Percentiles rank a stretch among this genome's conserved stretches.
Evolutionary conservation across 2,888 invertebrate species (phyloP).

Genomic region (Tetranychus truncatus): DNA sequence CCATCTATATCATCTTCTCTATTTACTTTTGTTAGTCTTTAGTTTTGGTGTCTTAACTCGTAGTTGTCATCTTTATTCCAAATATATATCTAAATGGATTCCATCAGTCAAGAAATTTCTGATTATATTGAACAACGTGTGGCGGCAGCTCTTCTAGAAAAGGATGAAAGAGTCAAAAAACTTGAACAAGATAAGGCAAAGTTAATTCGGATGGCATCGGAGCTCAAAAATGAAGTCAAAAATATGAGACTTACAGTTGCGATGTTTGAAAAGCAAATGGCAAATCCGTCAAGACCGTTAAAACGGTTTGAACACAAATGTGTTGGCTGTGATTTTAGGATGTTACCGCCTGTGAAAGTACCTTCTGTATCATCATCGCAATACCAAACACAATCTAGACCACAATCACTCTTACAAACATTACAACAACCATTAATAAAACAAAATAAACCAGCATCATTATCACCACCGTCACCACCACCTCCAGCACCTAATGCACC

Average conservation of each 20-base stretch:
- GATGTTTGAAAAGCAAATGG: background rate
- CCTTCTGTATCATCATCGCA: too few relatives aligned
- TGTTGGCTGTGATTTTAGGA: background rate
- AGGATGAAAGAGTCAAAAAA: background rate
- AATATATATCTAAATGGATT: background rate
- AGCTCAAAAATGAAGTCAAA: background rate
- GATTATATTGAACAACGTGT: background rate
- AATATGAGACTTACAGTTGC: background rate
- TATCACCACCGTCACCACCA: too few relatives aligned
- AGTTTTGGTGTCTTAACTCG: too few relatives aligned
- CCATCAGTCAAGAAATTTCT: background rate
- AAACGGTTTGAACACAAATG: background rate
- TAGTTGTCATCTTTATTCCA: too few relatives aligned
- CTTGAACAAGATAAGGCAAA: background rate
- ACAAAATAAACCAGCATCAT: too few relatives aligned
- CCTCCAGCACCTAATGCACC: too few relatives aligned
- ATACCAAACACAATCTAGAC: too few relatives aligned
- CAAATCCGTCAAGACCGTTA: background rate
- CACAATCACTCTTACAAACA: too few relatives aligned
- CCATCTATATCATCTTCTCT: too few relatives aligned
- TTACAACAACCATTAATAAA: too few relatives aligned
- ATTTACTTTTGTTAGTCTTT: too few relatives aligned
- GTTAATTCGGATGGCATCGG: background rate
- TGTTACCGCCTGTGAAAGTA: background rate
- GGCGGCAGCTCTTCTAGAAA: background rate